phyloP scores from a whole-genome alignment of 2,888 invertebrate genomes.

The Ornithoptera alexandrae region DNA sequence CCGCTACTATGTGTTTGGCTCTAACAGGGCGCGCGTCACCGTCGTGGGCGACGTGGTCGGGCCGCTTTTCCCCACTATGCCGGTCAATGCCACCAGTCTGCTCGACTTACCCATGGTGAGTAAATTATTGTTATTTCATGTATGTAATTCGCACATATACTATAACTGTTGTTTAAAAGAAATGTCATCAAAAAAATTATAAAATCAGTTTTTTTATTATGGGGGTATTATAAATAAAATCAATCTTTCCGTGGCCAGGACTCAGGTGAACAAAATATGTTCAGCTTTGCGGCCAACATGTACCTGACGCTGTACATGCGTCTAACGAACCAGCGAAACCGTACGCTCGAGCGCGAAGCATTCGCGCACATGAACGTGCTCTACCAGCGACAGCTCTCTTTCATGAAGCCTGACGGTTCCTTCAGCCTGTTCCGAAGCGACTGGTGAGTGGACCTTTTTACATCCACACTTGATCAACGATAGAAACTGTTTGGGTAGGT shows the following conservation, averaged over 20 bases:
- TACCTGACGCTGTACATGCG: slow-evolving; percentile 95
- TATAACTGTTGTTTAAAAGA: too few species aligned
- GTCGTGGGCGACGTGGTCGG: slow-evolving; percentile 95
- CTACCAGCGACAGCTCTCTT: slow-evolving; percentile 94
- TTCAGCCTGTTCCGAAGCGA: slow-evolving; percentile 95
- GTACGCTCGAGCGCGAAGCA: slow-evolving; percentile 87
- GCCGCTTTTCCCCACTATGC: slow-evolving; percentile 95
- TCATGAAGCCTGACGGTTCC: slow-evolving; percentile 93
- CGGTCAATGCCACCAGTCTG: slow-evolving; percentile 91
- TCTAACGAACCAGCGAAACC: slow-evolving; percentile 91
- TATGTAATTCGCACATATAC: too few species aligned
- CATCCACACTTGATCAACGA: too few species aligned
- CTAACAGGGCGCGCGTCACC: slow-evolving; percentile 90
- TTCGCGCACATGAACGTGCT: slow-evolving; percentile 94
- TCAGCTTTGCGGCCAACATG: slow-evolving; percentile 96
- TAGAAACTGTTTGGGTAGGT: too few species aligned
- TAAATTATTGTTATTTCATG: not conserved
- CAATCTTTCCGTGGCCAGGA: slow-evolving; percentile 70
- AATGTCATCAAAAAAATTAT: not conserved
- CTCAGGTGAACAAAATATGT: slow-evolving; percentile 96
- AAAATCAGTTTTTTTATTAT: too few species aligned
- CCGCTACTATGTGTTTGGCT: slow-evolving; percentile 96
- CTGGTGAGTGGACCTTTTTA: slow-evolving; percentile 80
- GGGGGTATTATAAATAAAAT: not conserved
- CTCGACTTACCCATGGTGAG: slow-evolving; percentile 88